Evolutionary conservation across 1,140 invertebrate genomes (phyloP), one percentile per base, ranked within the genome.

Genomic region (Monochamus saltuarius): DNA sequence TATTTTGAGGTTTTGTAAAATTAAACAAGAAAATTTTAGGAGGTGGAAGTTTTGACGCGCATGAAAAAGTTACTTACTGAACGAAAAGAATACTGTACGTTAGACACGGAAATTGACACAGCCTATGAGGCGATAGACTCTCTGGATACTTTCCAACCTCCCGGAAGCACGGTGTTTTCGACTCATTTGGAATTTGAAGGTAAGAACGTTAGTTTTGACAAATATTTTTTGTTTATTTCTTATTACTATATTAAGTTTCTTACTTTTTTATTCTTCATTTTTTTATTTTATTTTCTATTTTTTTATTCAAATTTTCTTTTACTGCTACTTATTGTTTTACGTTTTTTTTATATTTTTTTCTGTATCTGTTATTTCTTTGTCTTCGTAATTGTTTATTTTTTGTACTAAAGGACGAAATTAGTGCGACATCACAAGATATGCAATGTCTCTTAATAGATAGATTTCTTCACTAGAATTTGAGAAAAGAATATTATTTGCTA

Each of bases 81-180:
- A 69, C 59, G 75, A 17, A 70, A 70, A 56, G 72, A 71, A 35
- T 76, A 73, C 45, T 76, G 75, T 40, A 70, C 62, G 7, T 62
- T 76, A 7, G 73, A 73, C 42, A 70, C 68, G 17, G 64, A 66
- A 40, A 68, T 68, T 38, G 69, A 73, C 56, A 62, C 71, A 35
- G 75, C 73, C n/a, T 75, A 75, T 46, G 75, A 76, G 58, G 75
- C 74, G 1, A 62, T 76, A 7, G 73, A 76, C 52, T 70, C 73
- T 7, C 65, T 75, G 45, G 70, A 75, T 45, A 50, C 61, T 9
- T 55, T 65, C 40, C 64, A 61, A 37, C 47, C 64, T 35, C 7
- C 46, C n/a, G 22, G 22, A 3, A 29, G 22, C 22, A 65, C 52
- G 54, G 46, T 55, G 35, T 61, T 57, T 22, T 40, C 58, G 3